These are phyloP conservation scores for Dasysyrphus albostriatus DNA, from an alignment of 2,888 invertebrate genomes.

Conservation along the genomic window DNA sequence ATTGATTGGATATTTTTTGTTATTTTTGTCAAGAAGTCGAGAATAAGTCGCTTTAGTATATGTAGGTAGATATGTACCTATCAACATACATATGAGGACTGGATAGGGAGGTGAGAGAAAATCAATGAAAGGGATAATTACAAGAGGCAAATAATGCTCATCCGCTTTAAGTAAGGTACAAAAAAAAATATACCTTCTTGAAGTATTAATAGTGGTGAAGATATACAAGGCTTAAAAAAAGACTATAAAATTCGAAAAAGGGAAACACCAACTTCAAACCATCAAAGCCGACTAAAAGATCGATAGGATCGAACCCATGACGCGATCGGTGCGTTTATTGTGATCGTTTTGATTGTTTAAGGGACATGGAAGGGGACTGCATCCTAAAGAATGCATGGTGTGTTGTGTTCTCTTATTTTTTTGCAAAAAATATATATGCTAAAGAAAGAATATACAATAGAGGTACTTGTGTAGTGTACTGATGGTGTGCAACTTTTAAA, in stretches of 20 bases:
- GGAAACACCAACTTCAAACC: constrained; percentile 21
- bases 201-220: neutral
- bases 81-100: neutral
- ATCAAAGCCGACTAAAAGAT: constrained; percentile 47
- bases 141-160: constrained; percentile 35
- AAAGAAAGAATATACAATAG: neutral
- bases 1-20: constrained; percentile 38
- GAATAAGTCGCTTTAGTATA: constrained; percentile 35
- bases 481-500: constrained; percentile 12
- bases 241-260: neutral
- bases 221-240: neutral
- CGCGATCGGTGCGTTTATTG: constrained; percentile 40
- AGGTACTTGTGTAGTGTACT: neutral
- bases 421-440: constrained; percentile 7
- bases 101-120: neutral
- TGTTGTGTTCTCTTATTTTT: neutral
- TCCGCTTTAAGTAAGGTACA: constrained; percentile 3
- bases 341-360: constrained; percentile 34
- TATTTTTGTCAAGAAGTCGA: constrained; percentile 17
- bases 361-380: neutral
- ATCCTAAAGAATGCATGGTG: constrained; percentile 31
- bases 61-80: neutral
- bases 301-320: constrained; percentile 35
- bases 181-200: neutral
- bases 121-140: constrained; percentile 65